These are phyloP conservation scores for Conchocele bisecta DNA, from an alignment of 2,888 invertebrate species.

Conservation along the genomic window DNA sequence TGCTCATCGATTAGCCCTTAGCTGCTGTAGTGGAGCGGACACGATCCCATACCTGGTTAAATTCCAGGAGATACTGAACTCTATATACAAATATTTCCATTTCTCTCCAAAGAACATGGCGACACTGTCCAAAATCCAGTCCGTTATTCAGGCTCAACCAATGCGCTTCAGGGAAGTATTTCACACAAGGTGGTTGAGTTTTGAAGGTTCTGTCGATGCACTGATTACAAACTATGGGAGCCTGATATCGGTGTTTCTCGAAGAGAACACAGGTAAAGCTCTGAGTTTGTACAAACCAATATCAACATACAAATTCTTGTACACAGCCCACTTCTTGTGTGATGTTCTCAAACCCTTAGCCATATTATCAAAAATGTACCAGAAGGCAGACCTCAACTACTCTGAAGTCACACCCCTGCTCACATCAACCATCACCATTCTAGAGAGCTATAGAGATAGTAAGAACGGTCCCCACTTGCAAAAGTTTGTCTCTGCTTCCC, in stretches of 20 bases:
- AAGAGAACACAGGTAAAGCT: conserved; percentile 39
- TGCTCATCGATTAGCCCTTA: conserved; percentile 46
- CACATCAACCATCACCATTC: conserved; percentile 22
- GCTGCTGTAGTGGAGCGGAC: conserved; percentile 47
- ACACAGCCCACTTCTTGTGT: conserved; percentile 42
- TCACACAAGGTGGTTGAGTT: conserved; percentile 42
- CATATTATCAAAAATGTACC: conserved; percentile 38
- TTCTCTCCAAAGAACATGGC: conserved; percentile 27
- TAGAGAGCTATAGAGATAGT: conserved; percentile 1
- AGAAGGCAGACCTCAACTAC: conserved; percentile 7
- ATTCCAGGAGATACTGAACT: conserved; percentile 46
- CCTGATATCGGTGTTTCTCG: conserved; percentile 26
- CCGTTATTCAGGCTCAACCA: neutral
- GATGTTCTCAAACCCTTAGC: conserved; percentile 46
- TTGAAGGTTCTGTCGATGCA: conserved; percentile 47
- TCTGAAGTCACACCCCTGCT: conserved; percentile 33
- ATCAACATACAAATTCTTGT: conserved; percentile 48
- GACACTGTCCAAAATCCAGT: conserved; percentile 9
- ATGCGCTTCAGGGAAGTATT: conserved; percentile 14
- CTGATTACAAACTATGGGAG: conserved; percentile 24
- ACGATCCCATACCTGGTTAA: conserved; percentile 49
- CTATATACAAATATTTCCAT: conserved; percentile 30
- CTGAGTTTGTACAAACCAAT: conserved; percentile 37
- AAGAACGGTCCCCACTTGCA: conserved; percentile 14
- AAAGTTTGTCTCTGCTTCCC: conserved; percentile 10